Evolutionary conservation across 2,113 vertebrate genomes (phyloP), one percentile per base, ranked within the genome.

Genomic region (Bufo bufo): DNA sequence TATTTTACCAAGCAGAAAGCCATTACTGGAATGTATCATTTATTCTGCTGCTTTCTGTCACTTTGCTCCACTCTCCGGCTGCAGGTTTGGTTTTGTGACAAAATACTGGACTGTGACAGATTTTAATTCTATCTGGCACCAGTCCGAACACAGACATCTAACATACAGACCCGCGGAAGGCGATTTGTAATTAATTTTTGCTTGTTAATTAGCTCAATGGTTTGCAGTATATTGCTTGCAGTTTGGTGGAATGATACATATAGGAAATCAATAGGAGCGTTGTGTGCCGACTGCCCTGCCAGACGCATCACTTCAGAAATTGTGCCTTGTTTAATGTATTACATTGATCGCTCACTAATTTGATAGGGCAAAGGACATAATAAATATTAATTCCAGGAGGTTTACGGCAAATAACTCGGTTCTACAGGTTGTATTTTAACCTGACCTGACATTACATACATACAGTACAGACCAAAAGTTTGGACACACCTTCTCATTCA

Each of bases 251-350:
- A 63, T 82, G 80, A 82, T 61, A 63, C 17, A 49, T 77, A 77
- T 77, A 61, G 84, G 84, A 85, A 85, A 85, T 85, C 84, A 47
- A 85, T 85, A 11, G 45, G 16, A 45, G 54, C 17, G 56, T 49
- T 6, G 20, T 85, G 69, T 47, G 16, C 54, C 16, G 56, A 9
- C 52, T 59, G 19, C 45, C 33, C 23, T 23, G 69, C 56, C n/a
- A 5, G 72, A 58, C 47, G 9, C 69, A 47, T 45, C 69, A 10
- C 45, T 13, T 56, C n/a, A 47, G 56, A 49, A 49, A 20, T 49
- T 85, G 61, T 9, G 12, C 43, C n/a, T 75, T 61, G 19, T 74
- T 82, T 82, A 82, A 81, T 87, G 43, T 56, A 9, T 74, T 61
- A 8, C n/a, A 82, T 87, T 47, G 86, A 82, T 82, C 19, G 13